Percentiles rank a stretch among this genome's conserved stretches.
Conservation (phyloP, 1,140 invertebrate genomes). For the Achatina immaculata region DNA sequence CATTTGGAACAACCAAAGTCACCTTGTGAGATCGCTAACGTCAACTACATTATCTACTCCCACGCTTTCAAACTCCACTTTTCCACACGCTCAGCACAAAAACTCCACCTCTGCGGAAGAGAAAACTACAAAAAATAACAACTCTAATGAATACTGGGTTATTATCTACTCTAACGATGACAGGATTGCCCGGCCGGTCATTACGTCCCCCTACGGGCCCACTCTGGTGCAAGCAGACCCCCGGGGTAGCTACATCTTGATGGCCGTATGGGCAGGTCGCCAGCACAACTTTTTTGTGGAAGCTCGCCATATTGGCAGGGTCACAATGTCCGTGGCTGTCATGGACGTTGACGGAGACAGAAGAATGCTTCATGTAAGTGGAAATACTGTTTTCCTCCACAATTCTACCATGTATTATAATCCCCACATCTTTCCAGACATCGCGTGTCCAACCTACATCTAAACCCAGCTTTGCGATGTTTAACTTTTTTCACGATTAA, state of each 20-base stretch:
- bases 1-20: too few species aligned
- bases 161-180: constrained; percentile 43
- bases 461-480: too few species aligned
- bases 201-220: constrained; percentile 40
- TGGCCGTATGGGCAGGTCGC: constrained; percentile 52
- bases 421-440: neutral
- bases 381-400: too few species aligned
- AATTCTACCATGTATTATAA: neutral
- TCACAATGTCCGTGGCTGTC: constrained; percentile 61
- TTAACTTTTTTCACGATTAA: too few species aligned
- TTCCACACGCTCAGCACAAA: neutral
- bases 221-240: constrained; percentile 40
- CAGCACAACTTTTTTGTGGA: constrained; percentile 62
- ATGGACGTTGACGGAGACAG: constrained; percentile 45
- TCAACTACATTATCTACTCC: neutral
- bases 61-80: neutral
- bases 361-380: constrained; percentile 36
- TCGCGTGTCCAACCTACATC: too few species aligned
- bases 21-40: neutral
- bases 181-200: constrained; percentile 24
- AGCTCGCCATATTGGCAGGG: constrained; percentile 62
- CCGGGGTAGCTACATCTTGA: constrained; percentile 43
- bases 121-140: constrained; percentile 18
- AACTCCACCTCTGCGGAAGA: neutral
- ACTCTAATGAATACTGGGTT: constrained; percentile 39